Conservation (phyloP, 1,140 invertebrate species). For the Eufriesea mexicana region DNA sequence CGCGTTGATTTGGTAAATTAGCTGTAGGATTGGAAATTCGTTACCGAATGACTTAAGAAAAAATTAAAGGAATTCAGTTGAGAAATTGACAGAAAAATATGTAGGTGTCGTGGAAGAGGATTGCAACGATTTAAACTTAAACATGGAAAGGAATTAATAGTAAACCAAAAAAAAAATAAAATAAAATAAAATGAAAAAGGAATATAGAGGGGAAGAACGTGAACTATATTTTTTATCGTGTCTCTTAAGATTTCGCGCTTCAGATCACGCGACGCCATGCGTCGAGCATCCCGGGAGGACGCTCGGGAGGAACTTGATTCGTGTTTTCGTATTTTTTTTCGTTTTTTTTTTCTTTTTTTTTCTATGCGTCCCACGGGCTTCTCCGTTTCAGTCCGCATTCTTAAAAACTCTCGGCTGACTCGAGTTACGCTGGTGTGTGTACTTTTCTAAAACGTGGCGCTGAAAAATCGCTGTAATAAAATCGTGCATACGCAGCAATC, state of each 20-base stretch:
- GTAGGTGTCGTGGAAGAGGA: too few species aligned
- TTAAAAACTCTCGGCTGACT: background rate
- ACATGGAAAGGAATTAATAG: background rate
- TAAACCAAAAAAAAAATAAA: background rate
- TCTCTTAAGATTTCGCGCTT: background rate
- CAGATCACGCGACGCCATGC: conserved; percentile 5
- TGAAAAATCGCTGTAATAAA: conserved; percentile 36
- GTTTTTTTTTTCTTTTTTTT: background rate
- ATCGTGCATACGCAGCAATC: conserved; percentile 37
- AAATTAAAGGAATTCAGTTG: too few species aligned
- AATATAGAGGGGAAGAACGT: background rate
- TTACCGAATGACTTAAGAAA: background rate
- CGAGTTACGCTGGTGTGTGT: background rate
- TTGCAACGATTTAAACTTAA: too few species aligned
- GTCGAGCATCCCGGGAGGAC: conserved; percentile 15
- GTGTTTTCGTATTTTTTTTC: background rate
- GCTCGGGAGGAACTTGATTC: conserved; percentile 41
- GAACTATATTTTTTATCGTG: conserved; percentile 13
- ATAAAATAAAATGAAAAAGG: background rate
- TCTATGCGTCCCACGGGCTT: background rate
- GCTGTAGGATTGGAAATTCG: too few species aligned
- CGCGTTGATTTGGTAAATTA: background rate
- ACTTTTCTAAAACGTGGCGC: background rate
- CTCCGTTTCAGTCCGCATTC: background rate
- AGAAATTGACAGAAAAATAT: too few species aligned